phyloP scores from a whole-genome alignment of 2,888 invertebrate genomes.

The Tachina lurida region DNA sequence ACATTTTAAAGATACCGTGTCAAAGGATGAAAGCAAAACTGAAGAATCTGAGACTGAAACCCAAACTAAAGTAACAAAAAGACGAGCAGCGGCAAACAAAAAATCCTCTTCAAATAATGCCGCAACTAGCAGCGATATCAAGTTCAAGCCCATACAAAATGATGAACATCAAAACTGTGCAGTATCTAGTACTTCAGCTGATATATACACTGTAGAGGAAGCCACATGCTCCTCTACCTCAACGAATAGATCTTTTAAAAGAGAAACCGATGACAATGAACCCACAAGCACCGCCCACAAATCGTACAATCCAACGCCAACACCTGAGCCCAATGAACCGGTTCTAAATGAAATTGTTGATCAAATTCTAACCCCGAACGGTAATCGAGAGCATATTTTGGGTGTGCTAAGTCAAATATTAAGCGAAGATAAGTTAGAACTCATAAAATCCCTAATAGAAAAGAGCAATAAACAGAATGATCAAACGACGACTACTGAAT shows the following conservation, averaged over 20 bases:
- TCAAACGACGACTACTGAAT: not conserved
- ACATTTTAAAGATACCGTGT: not conserved
- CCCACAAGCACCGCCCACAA: conserved; percentile 72
- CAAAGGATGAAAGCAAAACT: not conserved
- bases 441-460: conserved; percentile 75
- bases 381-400: conserved; percentile 74
- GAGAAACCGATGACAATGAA: conserved; percentile 66
- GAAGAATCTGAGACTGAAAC: not conserved
- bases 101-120: not conserved
- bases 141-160: conserved; percentile 27
- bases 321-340: conserved; percentile 69
- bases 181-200: conserved; percentile 75
- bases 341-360: conserved; percentile 75
- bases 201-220: conserved; percentile 21
- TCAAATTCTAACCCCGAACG: conserved; percentile 75
- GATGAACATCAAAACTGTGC: conserved; percentile 74
- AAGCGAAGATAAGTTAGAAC: conserved; percentile 75
- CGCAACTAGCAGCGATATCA: not conserved
- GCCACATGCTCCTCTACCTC: not conserved
- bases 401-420: conserved; percentile 75
- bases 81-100: not conserved
- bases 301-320: conserved; percentile 57
- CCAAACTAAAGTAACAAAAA: not conserved
- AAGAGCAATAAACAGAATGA: conserved; percentile 62
- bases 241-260: conserved; percentile 16